Evolutionary conservation across 1,140 invertebrate genomes (phyloP), one percentile per base, ranked within the genome.

Genomic region (Drosophila rhopaloa): DNA sequence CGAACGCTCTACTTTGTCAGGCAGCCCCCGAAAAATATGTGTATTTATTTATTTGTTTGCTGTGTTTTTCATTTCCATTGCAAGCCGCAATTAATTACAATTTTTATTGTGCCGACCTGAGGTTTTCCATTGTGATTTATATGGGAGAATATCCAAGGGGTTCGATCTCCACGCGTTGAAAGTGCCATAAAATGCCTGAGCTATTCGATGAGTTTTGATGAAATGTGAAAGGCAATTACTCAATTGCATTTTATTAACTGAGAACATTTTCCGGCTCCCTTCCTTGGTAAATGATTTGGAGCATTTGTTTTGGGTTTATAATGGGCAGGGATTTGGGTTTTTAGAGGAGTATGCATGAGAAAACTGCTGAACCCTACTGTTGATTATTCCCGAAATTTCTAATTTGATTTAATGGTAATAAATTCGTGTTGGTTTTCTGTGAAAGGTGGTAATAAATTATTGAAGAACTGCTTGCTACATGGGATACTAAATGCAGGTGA

Each of bases 51-150:
- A 61, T 74, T 81, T 76, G 50, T 55, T 77, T 83, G 75, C 59
- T 85, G 61, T 71, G 76, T 68, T 72, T 79, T 80, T 83, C 73
- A 54, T 74, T 81, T 47, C 65, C 37, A 43, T 74, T 19, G 66
- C 76, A 79, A 67, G 72, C 16, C 61, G 76, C 86, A 88, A 88
- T 88, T 88, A 88, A 88, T 88, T 89, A 88, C 84, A 78, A 53
- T 84, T 88, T 84, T 88, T 88, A 88, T 89, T 84, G 77, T 68
- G 50, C 27, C 80, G 79, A 80, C 83, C 81, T 83, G 83, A 79
- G 83, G 84, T 53, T 72, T 78, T 74, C 48, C 51, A 60, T 66
- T 71, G 58, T 88, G 80, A 88, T 89, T 88, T 88, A 88, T 88
- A 88, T 88, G 84, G 82, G 81, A 89, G 82, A 82, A 71, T 59